Evolutionary conservation across 2,797 vertebrate species (phyloP).

Genomic region (Urophycis tenuis): DNA sequence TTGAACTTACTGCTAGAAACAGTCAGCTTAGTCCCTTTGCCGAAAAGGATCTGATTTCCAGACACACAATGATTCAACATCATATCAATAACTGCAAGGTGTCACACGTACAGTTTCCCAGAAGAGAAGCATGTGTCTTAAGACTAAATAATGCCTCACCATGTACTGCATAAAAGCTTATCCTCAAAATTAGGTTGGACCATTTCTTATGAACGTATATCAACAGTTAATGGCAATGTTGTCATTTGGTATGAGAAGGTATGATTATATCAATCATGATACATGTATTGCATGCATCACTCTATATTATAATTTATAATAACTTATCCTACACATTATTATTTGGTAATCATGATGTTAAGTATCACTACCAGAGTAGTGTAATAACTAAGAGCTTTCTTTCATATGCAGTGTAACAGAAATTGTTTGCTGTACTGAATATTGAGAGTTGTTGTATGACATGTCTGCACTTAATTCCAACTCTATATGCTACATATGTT

Average conservation of each 20-base stretch:
- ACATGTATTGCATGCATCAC: neutral
- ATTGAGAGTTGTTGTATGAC: neutral
- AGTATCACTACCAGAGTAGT: too few species aligned
- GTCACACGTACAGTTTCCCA: neutral
- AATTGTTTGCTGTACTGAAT: neutral
- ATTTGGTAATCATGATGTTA: neutral
- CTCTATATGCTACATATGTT: too few species aligned
- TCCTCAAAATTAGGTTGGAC: too few species aligned
- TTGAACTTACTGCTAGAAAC: slow-evolving; percentile 1
- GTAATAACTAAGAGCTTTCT: neutral
- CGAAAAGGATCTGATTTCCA: neutral
- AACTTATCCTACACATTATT: neutral
- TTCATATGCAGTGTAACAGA: neutral
- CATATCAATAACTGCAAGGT: neutral
- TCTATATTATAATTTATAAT: neutral
- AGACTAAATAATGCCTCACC: too few species aligned
- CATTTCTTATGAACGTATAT: too few species aligned
- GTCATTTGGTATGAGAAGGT: too few species aligned
- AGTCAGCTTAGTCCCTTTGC: neutral
- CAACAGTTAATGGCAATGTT: too few species aligned
- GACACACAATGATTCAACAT: neutral
- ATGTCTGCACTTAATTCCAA: neutral
- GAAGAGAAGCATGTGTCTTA: neutral
- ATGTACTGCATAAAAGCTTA: too few species aligned
- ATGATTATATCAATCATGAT: neutral